Percentiles rank a stretch among this genome's conserved stretches.
These are phyloP conservation scores for Therioaphis trifolii DNA, from an alignment of 2,888 invertebrate genomes.

Conservation along the genomic window DNA sequence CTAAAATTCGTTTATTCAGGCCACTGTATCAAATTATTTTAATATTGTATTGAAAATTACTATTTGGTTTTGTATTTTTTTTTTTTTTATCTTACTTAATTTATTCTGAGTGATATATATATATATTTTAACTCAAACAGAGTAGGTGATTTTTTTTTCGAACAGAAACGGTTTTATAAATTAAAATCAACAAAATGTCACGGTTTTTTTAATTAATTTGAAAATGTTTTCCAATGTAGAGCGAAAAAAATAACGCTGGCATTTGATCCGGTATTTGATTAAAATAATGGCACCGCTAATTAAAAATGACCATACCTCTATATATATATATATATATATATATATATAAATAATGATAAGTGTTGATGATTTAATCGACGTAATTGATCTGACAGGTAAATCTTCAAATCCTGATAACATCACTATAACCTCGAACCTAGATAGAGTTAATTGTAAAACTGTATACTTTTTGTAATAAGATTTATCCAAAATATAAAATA, in stretches of 20 bases:
- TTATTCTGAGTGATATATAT: slow-evolving; percentile 3
- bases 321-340: background rate
- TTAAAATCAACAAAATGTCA: slow-evolving; percentile 27
- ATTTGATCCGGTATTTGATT: slow-evolving; percentile 17
- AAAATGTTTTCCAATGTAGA: background rate
- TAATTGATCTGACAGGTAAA: no score
- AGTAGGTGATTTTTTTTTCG: slow-evolving; percentile 8
- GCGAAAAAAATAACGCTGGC: slow-evolving; percentile 20
- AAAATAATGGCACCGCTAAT: slow-evolving; percentile 22
- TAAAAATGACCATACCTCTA: slow-evolving; percentile 8
- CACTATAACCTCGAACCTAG: no score
- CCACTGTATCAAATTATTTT: background rate
- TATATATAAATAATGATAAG: no score
- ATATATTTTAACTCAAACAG: no score
- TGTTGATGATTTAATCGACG: no score
- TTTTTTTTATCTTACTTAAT: background rate
- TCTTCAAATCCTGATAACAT: no score
- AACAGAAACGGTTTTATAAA: slow-evolving; percentile 23
- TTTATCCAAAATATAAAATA: no score
- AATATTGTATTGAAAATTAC: background rate
- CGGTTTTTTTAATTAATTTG: slow-evolving; percentile 20
- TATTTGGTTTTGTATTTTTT: no score
- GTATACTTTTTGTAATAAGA: no score
- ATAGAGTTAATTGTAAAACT: no score
- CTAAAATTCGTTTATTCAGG: no score